These are phyloP conservation scores for Elysia crispata DNA, from an alignment of 2,888 invertebrate species.

Conservation along the genomic window DNA sequence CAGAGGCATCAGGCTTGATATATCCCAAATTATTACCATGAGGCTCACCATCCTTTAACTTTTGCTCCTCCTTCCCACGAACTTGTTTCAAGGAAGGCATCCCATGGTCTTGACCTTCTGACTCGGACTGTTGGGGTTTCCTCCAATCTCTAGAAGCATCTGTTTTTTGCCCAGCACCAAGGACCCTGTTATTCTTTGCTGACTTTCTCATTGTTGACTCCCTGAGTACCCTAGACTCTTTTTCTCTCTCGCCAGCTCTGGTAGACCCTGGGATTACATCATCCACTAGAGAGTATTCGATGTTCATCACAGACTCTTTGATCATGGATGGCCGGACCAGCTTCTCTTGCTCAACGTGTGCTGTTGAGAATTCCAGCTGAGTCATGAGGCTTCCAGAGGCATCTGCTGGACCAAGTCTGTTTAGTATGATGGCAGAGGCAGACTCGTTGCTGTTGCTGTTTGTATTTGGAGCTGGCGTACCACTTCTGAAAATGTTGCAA, in stretches of 20 bases:
- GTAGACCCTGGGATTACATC: neutral
- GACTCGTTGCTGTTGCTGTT: neutral
- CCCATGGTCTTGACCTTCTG: too few species aligned
- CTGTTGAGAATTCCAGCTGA: neutral
- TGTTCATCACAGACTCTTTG: slow-evolving; percentile 41
- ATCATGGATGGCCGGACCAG: slow-evolving; percentile 23
- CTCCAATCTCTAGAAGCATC: slow-evolving; percentile 12
- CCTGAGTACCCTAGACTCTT: slow-evolving; percentile 14
- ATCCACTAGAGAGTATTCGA: neutral
- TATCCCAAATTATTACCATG: neutral
- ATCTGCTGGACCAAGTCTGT: slow-evolving; percentile 27
- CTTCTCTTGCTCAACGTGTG: slow-evolving; percentile 35
- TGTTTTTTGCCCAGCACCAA: too few species aligned
- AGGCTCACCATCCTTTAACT: neutral
- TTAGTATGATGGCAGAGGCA: slow-evolving; percentile 29
- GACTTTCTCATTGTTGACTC: slow-evolving; percentile 30
- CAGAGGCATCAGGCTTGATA: too few species aligned
- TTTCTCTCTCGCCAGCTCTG: neutral
- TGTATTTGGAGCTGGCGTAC: neutral
- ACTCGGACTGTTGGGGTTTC: slow-evolving; percentile 42
- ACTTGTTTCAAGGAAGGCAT: neutral
- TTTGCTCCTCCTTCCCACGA: slow-evolving; percentile 37
- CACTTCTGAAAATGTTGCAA: too few species aligned
- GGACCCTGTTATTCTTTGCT: neutral
- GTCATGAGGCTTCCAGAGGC: neutral